These are phyloP conservation scores for Excalfactoria chinensis DNA, from an alignment of 2,113 vertebrate species.

Conservation along the genomic window DNA sequence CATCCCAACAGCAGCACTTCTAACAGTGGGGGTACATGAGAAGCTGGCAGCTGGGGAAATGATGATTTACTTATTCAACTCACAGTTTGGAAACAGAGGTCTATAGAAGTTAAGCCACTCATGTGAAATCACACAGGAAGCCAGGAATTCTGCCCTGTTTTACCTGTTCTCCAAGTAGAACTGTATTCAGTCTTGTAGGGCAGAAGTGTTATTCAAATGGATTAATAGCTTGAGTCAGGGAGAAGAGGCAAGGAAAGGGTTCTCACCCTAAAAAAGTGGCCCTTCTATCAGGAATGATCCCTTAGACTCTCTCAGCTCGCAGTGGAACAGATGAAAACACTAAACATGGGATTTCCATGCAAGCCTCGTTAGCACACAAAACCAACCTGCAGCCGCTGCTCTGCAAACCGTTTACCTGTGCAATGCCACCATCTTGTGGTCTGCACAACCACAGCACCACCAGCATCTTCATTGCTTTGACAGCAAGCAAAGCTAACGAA, in stretches of 20 bases:
- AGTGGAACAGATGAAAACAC: neutral
- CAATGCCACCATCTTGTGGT: constrained; percentile 73
- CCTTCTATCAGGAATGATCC: neutral
- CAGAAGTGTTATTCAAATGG: neutral
- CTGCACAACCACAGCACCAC: neutral
- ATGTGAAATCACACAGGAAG: neutral
- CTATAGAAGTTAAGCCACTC: neutral
- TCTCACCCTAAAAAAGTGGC: neutral
- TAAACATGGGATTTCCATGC: neutral
- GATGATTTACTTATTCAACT: neutral
- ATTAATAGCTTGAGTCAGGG: neutral
- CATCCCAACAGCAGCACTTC: neutral
- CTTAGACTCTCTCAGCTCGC: neutral
- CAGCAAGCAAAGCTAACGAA: accelerated
- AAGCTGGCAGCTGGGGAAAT: neutral
- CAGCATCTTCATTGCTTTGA: accelerated
- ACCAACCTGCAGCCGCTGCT: accelerated
- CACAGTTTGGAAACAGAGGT: neutral
- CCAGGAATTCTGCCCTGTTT: neutral
- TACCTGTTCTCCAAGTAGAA: neutral
- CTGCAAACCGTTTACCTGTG: neutral
- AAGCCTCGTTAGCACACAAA: neutral
- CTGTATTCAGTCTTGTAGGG: neutral
- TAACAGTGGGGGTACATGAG: neutral
- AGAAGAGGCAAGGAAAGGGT: neutral